Percentiles rank a stretch among this genome's conserved stretches.
These are phyloP conservation scores for Calliphora vicina DNA, from an alignment of 1,140 invertebrate species.

Conservation along the genomic window DNA sequence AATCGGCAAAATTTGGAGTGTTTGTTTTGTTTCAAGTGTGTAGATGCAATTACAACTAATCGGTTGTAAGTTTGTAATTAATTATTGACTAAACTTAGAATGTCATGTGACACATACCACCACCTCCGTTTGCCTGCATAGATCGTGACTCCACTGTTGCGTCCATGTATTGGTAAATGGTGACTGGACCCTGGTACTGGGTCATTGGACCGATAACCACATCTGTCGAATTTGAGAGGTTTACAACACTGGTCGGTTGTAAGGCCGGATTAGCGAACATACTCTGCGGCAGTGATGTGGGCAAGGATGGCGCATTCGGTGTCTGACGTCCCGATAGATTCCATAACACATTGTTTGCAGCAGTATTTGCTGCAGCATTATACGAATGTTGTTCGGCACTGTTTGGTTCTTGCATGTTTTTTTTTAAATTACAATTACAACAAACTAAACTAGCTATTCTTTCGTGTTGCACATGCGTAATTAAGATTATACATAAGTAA, in stretches of 20 bases:
- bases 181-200: slow-evolving; percentile 63
- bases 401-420: not conserved
- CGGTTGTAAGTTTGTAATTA: not conserved
- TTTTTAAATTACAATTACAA: not conserved
- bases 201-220: slow-evolving; percentile 64
- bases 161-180: slow-evolving; percentile 63
- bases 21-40: not conserved
- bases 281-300: slow-evolving; percentile 46
- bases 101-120: slow-evolving; percentile 14
- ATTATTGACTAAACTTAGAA: not conserved
- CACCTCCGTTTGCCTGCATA: slow-evolving; percentile 53
- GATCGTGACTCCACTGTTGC: slow-evolving; percentile 53
- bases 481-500: not conserved
- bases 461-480: not conserved
- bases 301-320: slow-evolving; percentile 33
- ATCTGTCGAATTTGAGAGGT: slow-evolving; percentile 60
- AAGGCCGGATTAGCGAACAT: slow-evolving; percentile 52
- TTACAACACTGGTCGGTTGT: slow-evolving; percentile 58
- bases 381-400: not conserved
- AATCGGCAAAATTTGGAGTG: no score
- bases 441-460: not conserved
- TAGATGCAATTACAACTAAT: not conserved
- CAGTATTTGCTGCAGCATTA: not conserved
- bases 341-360: slow-evolving; percentile 45
- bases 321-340: slow-evolving; percentile 43